Conservation (phyloP, 2,797 vertebrate species). For the Eulemur coronatus region DNA sequence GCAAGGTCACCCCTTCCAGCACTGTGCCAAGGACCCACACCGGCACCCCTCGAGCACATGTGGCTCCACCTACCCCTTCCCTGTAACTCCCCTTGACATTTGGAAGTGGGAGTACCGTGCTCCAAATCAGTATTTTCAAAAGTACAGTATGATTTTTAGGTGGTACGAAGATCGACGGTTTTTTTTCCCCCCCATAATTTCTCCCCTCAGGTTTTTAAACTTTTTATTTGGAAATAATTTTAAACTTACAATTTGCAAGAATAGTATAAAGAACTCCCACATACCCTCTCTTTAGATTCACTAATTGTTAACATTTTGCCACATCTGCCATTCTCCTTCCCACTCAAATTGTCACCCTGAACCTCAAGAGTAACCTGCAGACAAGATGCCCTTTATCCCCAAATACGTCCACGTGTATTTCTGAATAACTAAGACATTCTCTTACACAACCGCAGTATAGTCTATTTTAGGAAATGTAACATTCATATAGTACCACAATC, state of each 20-base stretch:
- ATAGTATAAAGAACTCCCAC: neutral
- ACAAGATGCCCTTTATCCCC: neutral
- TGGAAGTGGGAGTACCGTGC: neutral
- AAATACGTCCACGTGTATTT: neutral
- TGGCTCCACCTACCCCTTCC: neutral
- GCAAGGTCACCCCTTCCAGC: neutral
- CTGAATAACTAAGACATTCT: neutral
- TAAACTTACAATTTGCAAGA: neutral
- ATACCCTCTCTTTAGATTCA: neutral
- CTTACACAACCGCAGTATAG: neutral
- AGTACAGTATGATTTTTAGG: neutral
- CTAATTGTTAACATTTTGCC: neutral
- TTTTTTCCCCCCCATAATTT: neutral
- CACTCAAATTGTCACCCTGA: neutral
- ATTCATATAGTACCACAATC: neutral
- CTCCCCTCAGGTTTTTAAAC: neutral
- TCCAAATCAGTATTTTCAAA: neutral
- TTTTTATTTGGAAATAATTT: neutral
- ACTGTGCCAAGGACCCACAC: neutral
- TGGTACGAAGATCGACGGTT: neutral
- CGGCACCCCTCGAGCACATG: rapidly evolving
- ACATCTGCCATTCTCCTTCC: neutral
- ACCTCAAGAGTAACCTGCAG: neutral
- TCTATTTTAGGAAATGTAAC: neutral
- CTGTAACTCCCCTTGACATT: neutral